A percentile compares a stretch with the other conserved stretches of the same genome.
These are phyloP conservation scores for Alentia gelatinosa DNA, from an alignment of 2,888 invertebrate species.

Conservation along the genomic window DNA sequence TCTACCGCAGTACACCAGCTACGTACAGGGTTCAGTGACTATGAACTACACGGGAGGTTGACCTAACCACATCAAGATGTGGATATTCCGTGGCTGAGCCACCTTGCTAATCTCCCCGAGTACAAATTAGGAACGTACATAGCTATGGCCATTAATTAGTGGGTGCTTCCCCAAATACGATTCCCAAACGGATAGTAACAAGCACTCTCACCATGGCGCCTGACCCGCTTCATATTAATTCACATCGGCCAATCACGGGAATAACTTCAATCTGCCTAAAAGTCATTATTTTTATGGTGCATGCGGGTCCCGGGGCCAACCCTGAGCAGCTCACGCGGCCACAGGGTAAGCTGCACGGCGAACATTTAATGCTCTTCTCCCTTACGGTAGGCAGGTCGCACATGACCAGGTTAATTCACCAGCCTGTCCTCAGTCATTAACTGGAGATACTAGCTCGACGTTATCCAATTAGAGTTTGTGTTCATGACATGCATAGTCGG, in stretches of 20 bases:
- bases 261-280: not conserved
- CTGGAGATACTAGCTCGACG: constrained; percentile 4
- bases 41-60: too few relatives aligned
- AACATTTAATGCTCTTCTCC: not conserved
- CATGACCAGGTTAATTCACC: constrained; percentile 21
- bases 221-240: not conserved
- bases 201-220: not conserved
- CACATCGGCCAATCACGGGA: not conserved
- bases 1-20: too few relatives aligned
- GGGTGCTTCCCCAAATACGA: not conserved
- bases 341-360: not conserved
- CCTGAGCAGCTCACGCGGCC: not conserved
- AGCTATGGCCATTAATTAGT: not conserved
- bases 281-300: not conserved
- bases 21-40: too few relatives aligned
- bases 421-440: constrained; percentile 12
- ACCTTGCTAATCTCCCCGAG: not conserved
- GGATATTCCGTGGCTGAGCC: not conserved
- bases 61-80: too few relatives aligned
- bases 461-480: constrained; percentile 40
- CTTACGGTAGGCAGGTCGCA: not conserved
- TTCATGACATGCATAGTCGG: constrained; percentile 18
- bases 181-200: not conserved
- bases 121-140: not conserved
- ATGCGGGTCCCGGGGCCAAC: not conserved